A percentile compares a stretch with the other conserved stretches of the same genome.
Conservation (phyloP, 2,888 invertebrate genomes). For the Pterostichus madidus region DNA sequence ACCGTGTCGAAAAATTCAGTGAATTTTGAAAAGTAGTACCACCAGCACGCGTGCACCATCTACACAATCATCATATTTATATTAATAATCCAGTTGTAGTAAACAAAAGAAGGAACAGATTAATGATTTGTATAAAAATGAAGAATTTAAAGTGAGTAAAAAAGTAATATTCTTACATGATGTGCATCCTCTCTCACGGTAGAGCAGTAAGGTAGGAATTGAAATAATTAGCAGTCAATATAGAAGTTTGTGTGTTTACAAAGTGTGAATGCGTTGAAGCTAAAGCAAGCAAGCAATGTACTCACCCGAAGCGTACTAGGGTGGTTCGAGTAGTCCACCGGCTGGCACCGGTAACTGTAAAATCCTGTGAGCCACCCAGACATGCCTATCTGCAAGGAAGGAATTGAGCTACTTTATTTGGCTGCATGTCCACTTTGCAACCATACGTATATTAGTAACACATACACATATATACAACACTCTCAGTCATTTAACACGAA, state of each 20-base stretch:
- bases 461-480: neutral
- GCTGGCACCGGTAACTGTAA: constrained; percentile 97
- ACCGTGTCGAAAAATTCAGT: constrained; percentile 98
- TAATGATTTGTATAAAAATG: constrained; percentile 24
- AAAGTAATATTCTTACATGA: constrained; percentile 52
- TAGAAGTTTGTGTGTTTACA: constrained; percentile 12
- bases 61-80: constrained; percentile 76
- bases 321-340: constrained; percentile 96
- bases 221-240: constrained; percentile 42
- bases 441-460: constrained; percentile 31
- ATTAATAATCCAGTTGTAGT: constrained; percentile 28
- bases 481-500: too few relatives aligned
- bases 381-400: constrained; percentile 90
- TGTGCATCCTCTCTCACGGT: constrained; percentile 47
- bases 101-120: constrained; percentile 46
- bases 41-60: constrained; percentile 97
- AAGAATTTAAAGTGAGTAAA: constrained; percentile 35
- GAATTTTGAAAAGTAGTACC: constrained; percentile 98
- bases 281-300: constrained; percentile 71
- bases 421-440: constrained; percentile 47
- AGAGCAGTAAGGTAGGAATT: constrained; percentile 57
- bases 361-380: constrained; percentile 97
- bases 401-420: constrained; percentile 72
- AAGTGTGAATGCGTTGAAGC: constrained; percentile 41
- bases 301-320: constrained; percentile 95